A percentile compares a stretch with the other conserved stretches of the same genome.
Conservation (phyloP, 2,888 invertebrate genomes). For the Hecatera dysodea region DNA sequence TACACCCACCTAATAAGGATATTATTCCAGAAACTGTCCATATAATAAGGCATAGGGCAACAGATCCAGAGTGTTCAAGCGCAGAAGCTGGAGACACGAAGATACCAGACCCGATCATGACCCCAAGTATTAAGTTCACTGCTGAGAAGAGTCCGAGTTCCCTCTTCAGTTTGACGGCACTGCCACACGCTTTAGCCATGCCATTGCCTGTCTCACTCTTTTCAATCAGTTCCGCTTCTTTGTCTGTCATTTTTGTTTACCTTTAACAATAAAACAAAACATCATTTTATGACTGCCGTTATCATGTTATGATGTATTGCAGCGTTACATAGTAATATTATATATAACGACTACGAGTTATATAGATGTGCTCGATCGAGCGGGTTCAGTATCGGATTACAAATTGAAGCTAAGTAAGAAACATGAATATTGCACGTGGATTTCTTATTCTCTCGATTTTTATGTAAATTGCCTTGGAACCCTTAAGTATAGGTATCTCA, state of each 20-base stretch:
- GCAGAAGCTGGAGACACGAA: conserved; percentile 96
- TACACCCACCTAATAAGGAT: conserved; percentile 93
- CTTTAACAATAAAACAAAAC: conserved; percentile 69
- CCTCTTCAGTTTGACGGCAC: conserved; percentile 92
- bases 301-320: conserved; percentile 25
- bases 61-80: conserved; percentile 94
- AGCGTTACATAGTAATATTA: conserved; percentile 28
- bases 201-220: conserved; percentile 72
- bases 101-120: conserved; percentile 97
- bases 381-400: conserved; percentile 23
- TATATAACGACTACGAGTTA: conserved; percentile 19
- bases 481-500: not conserved
- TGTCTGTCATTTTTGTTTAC: conserved; percentile 74
- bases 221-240: conserved; percentile 71
- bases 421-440: conserved; percentile 6
- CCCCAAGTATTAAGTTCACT: conserved; percentile 95
- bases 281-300: conserved; percentile 14
- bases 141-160: conserved; percentile 95
- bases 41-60: conserved; percentile 94
- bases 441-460: not conserved
- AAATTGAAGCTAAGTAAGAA: conserved; percentile 10
- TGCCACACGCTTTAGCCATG: conserved; percentile 71
- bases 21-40: conserved; percentile 95
- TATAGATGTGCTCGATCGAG: conserved; percentile 8
- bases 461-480: not conserved